Percentiles rank a stretch among this genome's conserved stretches.
Evolutionary conservation across 2,888 invertebrate species (phyloP).

Genomic region (Biston betularia): DNA sequence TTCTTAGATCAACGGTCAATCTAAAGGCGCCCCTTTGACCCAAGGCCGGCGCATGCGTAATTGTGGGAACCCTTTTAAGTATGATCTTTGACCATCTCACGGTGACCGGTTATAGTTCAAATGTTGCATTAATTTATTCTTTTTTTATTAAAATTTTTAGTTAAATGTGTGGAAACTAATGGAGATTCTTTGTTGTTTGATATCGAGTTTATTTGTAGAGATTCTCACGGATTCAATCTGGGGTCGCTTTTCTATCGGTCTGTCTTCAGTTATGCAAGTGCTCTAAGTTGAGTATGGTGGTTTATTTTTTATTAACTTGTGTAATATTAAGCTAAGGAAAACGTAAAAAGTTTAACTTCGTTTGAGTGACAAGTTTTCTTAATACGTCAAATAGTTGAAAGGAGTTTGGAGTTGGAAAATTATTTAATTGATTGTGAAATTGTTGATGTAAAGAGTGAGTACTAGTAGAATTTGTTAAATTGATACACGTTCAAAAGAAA

Average conservation of each 20-base stretch:
- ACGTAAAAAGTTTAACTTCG: too few relatives aligned
- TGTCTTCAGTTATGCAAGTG: slow-evolving; percentile 9
- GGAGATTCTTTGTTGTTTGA: slow-evolving; percentile 46
- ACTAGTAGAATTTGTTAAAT: background rate
- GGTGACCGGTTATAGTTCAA: slow-evolving; percentile 66
- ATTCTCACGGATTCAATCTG: slow-evolving; percentile 34
- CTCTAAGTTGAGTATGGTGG: background rate
- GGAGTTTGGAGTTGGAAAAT: too few relatives aligned
- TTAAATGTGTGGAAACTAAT: slow-evolving; percentile 61
- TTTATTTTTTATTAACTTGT: background rate
- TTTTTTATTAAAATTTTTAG: slow-evolving; percentile 67
- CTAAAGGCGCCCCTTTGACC: slow-evolving; percentile 52
- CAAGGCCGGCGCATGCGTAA: slow-evolving; percentile 71
- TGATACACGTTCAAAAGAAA: background rate
- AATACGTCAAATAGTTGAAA: too few relatives aligned
- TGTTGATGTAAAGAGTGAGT: background rate
- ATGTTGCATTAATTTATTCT: slow-evolving; percentile 62
- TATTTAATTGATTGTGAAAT: background rate
- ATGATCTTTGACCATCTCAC: slow-evolving; percentile 77
- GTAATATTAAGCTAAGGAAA: too few relatives aligned
- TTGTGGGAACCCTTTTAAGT: slow-evolving; percentile 65
- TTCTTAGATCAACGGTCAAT: slow-evolving; percentile 79
- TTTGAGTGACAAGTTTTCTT: too few relatives aligned
- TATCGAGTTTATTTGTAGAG: slow-evolving; percentile 37
- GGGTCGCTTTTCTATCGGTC: slow-evolving; percentile 28